Conservation (phyloP, 2,797 vertebrate species). For the Cyprinodon diabolis region DNA sequence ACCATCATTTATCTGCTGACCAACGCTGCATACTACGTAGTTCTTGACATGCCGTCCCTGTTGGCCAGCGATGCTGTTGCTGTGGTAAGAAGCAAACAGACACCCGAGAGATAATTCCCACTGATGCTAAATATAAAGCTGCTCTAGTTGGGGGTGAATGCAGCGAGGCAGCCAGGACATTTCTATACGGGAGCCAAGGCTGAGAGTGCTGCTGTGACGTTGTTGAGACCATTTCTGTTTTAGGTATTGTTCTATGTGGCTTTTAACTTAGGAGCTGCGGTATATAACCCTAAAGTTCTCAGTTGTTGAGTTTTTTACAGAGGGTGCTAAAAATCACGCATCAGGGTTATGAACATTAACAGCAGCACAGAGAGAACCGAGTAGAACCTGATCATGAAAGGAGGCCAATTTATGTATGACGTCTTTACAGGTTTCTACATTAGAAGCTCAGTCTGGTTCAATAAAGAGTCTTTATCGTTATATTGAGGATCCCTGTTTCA, state of each 20-base stretch:
- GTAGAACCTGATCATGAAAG: not conserved
- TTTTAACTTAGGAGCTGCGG: not conserved
- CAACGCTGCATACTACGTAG: conserved; percentile 86
- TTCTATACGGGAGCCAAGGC: not conserved
- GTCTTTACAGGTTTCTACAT: no score
- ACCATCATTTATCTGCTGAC: conserved; percentile 87
- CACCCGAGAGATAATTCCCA: conserved; percentile 1
- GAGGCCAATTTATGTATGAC: no score
- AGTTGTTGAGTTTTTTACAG: not conserved
- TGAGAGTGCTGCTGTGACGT: not conserved
- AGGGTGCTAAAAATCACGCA: not conserved
- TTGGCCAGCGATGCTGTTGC: conserved; percentile 86
- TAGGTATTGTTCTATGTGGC: not conserved
- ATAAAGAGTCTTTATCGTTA: no score
- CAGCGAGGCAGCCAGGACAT: not conserved
- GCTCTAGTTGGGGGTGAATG: conserved; percentile 14
- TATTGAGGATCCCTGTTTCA: no score
- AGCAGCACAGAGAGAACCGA: not conserved
- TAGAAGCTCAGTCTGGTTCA: no score
- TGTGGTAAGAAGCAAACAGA: conserved; percentile 77
- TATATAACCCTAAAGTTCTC: not conserved
- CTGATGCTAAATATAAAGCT: conserved; percentile 43
- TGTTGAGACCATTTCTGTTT: not conserved
- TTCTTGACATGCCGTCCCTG: conserved; percentile 84
- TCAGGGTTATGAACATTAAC: not conserved